Base-by-base conservation (phyloP, 2,797 vertebrate species). In the Cynopterus sphinx region DNA sequence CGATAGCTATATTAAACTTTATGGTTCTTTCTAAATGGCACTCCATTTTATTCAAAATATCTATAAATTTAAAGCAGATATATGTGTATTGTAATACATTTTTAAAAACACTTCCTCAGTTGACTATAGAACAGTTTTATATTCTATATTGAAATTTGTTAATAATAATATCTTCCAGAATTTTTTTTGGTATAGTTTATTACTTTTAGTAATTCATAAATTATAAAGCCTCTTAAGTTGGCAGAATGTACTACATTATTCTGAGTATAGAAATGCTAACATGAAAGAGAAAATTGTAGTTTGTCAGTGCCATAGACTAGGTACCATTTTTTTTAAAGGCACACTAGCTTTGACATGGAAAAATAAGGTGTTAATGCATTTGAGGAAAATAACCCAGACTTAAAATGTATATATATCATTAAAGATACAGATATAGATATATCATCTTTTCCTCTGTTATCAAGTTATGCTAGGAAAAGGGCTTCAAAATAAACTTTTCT, bases 151-250 rank as follows among this genome's bases (percentile, higher is more conserved):
- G 81, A 85, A 89, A 74, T 88, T 39, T 95, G 31, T 75, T 86
- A 89, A 51, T 88, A 43, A 59, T 93, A 46, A 28, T 11, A 43
- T 90, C 33, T 49, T 61, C 16, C 41, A 73, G 28, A 85, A 59
- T 91, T 87, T 87, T 22, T 70, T 87, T 87, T 67, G 53, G 57
- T 63, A 39, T 87, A 36, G 61, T 92, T 92, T 89, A 87, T 87
- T 91, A 73, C 46, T 84, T 96, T 68, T 63, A 51, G 17, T 74
- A 74, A 84, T 57, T 87, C 8, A 59, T 94, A 85, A 93, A 41
- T 43, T 78, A 67, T 15, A 59, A 57, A 70, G 24, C 36, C 65
- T 63, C 57, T 93, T 78, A 91, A 77, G 57, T 73, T 93, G 71
- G 19, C 53, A 85, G n/a, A 79, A 79, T 70, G 24, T 75, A 59